phyloP scores from a whole-genome alignment of 2,113 vertebrate genomes.

The Tychaedon coryphoeus region DNA sequence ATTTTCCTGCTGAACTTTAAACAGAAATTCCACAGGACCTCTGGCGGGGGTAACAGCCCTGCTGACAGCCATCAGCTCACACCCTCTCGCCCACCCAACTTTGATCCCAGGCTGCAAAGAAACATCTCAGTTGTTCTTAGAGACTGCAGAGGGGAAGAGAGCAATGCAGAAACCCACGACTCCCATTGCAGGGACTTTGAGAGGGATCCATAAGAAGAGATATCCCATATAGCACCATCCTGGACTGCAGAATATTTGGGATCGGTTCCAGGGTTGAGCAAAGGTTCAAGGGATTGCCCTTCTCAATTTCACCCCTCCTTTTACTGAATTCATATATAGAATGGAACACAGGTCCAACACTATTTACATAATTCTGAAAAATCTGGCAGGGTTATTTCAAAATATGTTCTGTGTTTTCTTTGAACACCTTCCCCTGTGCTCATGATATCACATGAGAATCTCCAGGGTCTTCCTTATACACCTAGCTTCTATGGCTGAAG shows the following conservation, averaged over 20 bases:
- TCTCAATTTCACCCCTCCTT: neutral
- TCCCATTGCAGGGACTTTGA: neutral
- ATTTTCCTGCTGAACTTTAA: constrained; percentile 37
- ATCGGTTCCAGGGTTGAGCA: neutral
- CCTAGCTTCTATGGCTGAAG: neutral
- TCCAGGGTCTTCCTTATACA: neutral
- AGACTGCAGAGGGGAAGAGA: neutral
- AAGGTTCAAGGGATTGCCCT: neutral
- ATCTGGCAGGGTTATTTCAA: neutral
- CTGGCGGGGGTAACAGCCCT: neutral
- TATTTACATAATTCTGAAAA: neutral
- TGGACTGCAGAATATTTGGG: neutral
- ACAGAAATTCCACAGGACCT: constrained; percentile 15
- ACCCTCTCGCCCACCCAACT: neutral
- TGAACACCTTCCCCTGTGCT: neutral
- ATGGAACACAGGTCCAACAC: neutral
- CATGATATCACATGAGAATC: neutral
- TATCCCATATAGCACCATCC: neutral
- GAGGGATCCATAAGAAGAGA: neutral
- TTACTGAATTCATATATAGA: neutral
- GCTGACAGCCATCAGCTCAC: neutral
- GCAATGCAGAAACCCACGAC: rapidly evolving
- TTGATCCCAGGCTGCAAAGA: neutral
- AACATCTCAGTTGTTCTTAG: neutral
- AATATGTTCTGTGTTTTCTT: neutral